Conservation (phyloP, 64 coral and sea anemone genomes). For the Montipora foliosa region DNA sequence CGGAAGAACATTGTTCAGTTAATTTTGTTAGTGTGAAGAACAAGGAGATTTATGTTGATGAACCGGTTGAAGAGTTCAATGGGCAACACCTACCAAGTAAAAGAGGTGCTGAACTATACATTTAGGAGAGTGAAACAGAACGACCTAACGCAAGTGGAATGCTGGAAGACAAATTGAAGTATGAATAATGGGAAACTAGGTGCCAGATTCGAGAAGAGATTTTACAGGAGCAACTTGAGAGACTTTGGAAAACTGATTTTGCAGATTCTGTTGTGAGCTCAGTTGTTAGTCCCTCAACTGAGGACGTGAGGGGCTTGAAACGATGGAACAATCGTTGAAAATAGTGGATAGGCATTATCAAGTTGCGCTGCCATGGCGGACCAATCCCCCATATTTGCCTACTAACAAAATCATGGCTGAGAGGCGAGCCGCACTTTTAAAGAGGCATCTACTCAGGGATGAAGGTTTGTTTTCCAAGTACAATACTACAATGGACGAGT, state of each 20-base stretch:
- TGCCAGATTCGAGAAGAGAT: conserved; percentile 42
- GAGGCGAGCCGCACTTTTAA: not conserved
- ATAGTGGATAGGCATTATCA: conserved; percentile 63
- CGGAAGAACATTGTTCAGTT: not conserved
- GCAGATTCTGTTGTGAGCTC: conserved; percentile 46
- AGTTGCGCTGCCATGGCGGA: conserved; percentile 59
- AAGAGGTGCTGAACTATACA: no score
- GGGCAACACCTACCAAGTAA: no score
- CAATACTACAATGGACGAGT: no score
- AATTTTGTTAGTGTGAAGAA: not conserved
- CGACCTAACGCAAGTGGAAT: no score
- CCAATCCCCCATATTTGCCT: conserved; percentile 48
- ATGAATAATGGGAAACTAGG: not conserved
- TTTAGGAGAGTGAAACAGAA: no score
- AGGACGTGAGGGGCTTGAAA: conserved; percentile 53
- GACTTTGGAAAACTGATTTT: conserved; percentile 74
- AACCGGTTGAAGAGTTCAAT: no score
- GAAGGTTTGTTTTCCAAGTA: no score
- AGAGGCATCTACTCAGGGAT: no score
- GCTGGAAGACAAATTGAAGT: no score
- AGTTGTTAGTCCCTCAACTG: conserved; percentile 43
- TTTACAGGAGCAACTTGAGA: conserved; percentile 68
- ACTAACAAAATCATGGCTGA: conserved; percentile 46
- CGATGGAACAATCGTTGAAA: conserved; percentile 52
- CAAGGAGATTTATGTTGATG: not conserved